A percentile compares a stretch with the other conserved stretches of the same genome.
Evolutionary conservation across 2,888 invertebrate species (phyloP).

Genomic region (Acronicta alni): DNA sequence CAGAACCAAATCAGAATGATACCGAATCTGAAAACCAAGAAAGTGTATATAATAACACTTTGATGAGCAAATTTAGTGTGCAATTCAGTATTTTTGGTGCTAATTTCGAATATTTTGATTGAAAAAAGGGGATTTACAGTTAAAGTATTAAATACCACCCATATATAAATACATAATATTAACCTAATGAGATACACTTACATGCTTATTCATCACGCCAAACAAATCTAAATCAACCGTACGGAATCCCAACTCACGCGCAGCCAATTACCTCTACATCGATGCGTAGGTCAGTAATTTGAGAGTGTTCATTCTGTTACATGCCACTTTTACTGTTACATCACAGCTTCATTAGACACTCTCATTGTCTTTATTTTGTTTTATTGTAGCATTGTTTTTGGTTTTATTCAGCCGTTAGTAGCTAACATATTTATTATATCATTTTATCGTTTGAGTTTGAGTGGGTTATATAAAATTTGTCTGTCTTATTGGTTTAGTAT

Average conservation of each 20-base stretch:
- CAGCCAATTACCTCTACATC: conserved; percentile 20
- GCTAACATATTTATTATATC: conserved; percentile 37
- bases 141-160: too few species aligned
- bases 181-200: background rate
- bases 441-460: conserved; percentile 17
- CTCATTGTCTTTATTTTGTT: conserved; percentile 38
- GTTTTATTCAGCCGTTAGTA: conserved; percentile 40
- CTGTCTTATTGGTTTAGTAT: too few species aligned
- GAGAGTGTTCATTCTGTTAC: conserved; percentile 2
- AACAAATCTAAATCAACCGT: conserved; percentile 2
- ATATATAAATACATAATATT: too few species aligned
- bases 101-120: too few species aligned
- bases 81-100: too few species aligned
- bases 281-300: conserved; percentile 43
- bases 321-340: conserved; percentile 52
- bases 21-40: too few species aligned
- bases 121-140: too few species aligned
- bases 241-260: conserved; percentile 32
- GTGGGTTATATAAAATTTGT: conserved; percentile 35
- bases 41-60: too few species aligned
- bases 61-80: too few species aligned
- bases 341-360: conserved; percentile 36
- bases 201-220: conserved; percentile 12
- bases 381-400: conserved; percentile 40
- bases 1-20: too few species aligned